Evolutionary conservation across 1,140 invertebrate species (phyloP), one percentile per base, ranked within the genome.

Genomic region (Saxidomus purpurata): DNA sequence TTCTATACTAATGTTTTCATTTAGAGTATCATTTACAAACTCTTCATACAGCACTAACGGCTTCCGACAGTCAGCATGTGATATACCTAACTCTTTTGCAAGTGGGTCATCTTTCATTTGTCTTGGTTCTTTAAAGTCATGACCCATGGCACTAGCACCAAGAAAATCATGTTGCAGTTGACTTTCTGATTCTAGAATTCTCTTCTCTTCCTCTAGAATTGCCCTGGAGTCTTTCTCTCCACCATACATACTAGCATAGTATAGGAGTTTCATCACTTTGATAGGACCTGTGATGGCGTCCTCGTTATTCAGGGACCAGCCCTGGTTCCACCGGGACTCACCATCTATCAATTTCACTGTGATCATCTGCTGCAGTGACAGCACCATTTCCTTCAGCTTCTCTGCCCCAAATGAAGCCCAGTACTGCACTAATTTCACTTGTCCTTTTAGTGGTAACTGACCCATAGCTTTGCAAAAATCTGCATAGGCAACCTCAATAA

Each of bases 1-100:
- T 95, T 99, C 98, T 97, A 99, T 98, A 95, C 99, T 98, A 80
- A 99, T 97, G 79, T 97, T 97, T 95, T 99, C 98, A 95, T 98
- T 99, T 1, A 99, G 96, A 2, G 98, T 97, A 95, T 99, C 98
- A 94, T 99, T 99, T 94, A 99, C 98, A 96, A 99, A 99, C 91
- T 99, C 98, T 69, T 97, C 97, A 94, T 98, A 98, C 34, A 98
- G 97, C 94, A 99, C 97, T 91, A 97, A 97, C 43, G 98, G 98
- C 93, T 97, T 97, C 55, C 98, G 97, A 93, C 98, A 97, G 94
- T 99, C 98, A 87, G 99, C 95, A 22, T 97, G 97, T 91, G 97
- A 97, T 81, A 99, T 96, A 93, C 97, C 97, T 82, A 99, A 96
- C 94, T 96, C 96, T 74, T 95, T 93, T 96, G 92, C 95, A 9